Base-by-base conservation (phyloP, 2,888 invertebrate species). In the Cheilosia vernalis region DNA sequence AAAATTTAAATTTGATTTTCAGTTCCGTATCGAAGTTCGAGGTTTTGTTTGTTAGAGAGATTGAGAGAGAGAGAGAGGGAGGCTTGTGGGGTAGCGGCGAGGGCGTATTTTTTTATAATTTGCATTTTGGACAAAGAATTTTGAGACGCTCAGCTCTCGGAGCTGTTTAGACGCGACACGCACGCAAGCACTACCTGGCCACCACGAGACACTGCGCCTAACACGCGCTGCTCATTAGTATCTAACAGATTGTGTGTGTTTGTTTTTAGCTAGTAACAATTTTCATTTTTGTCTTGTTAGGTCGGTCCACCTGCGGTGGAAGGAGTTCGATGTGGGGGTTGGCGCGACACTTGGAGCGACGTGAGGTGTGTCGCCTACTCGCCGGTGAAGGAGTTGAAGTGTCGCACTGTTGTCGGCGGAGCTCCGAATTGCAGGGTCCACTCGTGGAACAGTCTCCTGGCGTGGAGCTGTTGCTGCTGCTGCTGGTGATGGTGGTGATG, bases 341-440 rank as follows among this genome's bases (percentile, higher is more conserved):
- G 2, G 30, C 37, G 64, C 79, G 79, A 66, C 79, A 73, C 73
- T 79, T 72, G 51, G 51, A 15, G 51, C 49, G 55, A 33, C 53
- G 30, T 44, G 19, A 15, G 15, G 24, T 27, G 61, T 15, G 7
- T 4, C 33, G 42, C 89, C 91, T 92, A 92, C 91, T 92, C 92
- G 83, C 92, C 91, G 78, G 91, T 91, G 87, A 92, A 92, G 77
- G 91, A 90, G 76, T 92, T 92, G 80, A 92, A 92, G 86, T 92
- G 92, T 70, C 92, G 90, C 72, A 92, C 92, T 30, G 91, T 90
- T 66, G 91, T 91, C 4, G 92, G 91, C 66, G 91, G 91, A 15
- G 92, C 92, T 53, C 92, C 92, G 80, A 92, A 92, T 87, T 92
- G 92, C 88, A 92, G 88, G 87, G 92, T 92, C 90, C 92, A 89